Percentiles rank a stretch among this genome's conserved stretches.
phyloP scores from a whole-genome alignment of 2,797 vertebrate genomes.

The Chiroxiphia lanceolata region DNA sequence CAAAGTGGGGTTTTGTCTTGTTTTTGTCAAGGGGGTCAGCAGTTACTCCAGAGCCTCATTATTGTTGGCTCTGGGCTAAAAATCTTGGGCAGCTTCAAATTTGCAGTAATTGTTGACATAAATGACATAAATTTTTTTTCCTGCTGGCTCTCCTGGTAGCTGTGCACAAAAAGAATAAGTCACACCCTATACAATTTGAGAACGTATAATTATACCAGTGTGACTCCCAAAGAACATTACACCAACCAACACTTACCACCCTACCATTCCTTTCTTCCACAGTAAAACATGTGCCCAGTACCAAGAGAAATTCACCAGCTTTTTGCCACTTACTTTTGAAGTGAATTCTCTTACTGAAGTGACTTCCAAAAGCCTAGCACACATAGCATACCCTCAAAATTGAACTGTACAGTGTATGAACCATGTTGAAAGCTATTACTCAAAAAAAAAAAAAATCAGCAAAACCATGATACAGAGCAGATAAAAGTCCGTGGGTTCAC shows the following conservation, averaged over 20 bases:
- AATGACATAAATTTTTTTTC: neutral
- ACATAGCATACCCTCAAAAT: fast-evolving
- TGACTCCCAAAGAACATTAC: neutral
- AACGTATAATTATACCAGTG: neutral
- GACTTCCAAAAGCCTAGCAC: neutral
- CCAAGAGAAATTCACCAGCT: neutral
- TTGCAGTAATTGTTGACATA: slow-evolving; percentile 1
- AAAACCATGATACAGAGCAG: neutral
- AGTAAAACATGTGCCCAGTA: neutral
- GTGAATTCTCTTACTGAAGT: neutral
- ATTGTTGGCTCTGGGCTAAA: neutral
- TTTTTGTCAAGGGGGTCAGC: neutral
- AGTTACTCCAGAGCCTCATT: neutral
- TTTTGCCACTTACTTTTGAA: neutral
- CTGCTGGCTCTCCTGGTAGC: neutral
- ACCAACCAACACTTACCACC: neutral
- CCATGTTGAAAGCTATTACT: neutral
- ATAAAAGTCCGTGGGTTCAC: neutral
- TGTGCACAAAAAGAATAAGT: neutral
- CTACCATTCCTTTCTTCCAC: neutral
- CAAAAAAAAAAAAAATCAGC: neutral
- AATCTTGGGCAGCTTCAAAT: neutral
- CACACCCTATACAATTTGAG: neutral
- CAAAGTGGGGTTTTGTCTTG: slow-evolving; percentile 11
- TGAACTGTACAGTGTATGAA: neutral